A percentile compares a stretch with the other conserved stretches of the same genome.
phyloP scores from a whole-genome alignment of 2,797 vertebrate species.

The Acropternis orthonyx region DNA sequence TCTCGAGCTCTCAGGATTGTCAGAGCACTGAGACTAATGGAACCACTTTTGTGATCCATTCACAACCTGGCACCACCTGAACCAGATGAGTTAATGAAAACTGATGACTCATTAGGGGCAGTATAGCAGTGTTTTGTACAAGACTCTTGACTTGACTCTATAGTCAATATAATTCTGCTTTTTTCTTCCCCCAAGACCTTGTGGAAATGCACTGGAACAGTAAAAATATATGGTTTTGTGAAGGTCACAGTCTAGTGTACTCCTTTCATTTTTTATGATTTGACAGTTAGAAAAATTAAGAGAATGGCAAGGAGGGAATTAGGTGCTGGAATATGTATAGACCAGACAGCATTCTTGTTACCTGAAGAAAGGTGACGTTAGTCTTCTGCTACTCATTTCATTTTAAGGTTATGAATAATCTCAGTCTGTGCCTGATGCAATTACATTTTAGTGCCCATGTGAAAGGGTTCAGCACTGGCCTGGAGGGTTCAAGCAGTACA shows the following conservation, averaged over 20 bases:
- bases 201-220: not conserved
- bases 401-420: not conserved
- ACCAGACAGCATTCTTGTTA: not conserved
- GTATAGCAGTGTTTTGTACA: not conserved
- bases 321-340: not conserved
- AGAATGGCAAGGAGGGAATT: not conserved
- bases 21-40: not conserved
- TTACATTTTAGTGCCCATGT: not conserved
- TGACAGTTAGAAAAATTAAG: not conserved
- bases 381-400: not conserved
- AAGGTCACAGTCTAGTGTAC: not conserved
- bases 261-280: not conserved
- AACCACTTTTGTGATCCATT: constrained; percentile 24
- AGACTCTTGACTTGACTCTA: not conserved
- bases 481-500: not conserved
- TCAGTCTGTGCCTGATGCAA: not conserved
- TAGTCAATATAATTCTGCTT: not conserved
- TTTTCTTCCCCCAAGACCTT: not conserved
- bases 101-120: not conserved
- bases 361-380: not conserved
- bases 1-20: not conserved
- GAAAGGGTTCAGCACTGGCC: not conserved
- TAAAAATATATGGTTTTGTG: not conserved
- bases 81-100: not conserved
- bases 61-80: not conserved